Evolutionary conservation across 1,140 invertebrate species (phyloP).

Genomic region (Maconellicoccus hirsutus): DNA sequence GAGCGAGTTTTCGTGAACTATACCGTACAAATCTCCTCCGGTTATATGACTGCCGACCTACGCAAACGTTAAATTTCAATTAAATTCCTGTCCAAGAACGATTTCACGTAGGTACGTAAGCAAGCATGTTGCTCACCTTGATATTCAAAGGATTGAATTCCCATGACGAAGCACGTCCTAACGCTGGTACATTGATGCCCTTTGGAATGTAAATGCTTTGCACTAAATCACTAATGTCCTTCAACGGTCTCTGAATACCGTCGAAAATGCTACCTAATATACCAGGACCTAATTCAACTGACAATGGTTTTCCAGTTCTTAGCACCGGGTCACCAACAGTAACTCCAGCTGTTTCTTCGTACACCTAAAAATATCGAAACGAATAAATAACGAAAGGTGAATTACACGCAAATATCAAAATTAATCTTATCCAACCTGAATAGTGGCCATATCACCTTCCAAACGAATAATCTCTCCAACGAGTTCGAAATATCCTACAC

Average conservation of each 20-base stretch:
- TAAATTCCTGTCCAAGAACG: no score
- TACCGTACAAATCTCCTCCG: slow-evolving; percentile 92
- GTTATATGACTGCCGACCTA: slow-evolving; percentile 90
- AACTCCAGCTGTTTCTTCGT: slow-evolving; percentile 98
- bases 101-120: no score
- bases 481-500: slow-evolving; percentile 94
- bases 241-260: slow-evolving; percentile 96
- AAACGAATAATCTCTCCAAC: slow-evolving; percentile 99
- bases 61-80: no score
- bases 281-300: slow-evolving; percentile 97
- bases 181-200: slow-evolving; percentile 85
- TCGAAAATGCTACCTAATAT: slow-evolving; percentile 99
- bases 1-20: slow-evolving; percentile 92
- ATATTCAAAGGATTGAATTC: slow-evolving; percentile 85
- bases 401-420: not conserved
- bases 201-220: slow-evolving; percentile 98
- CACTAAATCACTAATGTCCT: slow-evolving; percentile 89
- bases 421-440: slow-evolving; percentile 53
- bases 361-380: slow-evolving; percentile 51
- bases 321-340: slow-evolving; percentile 98
- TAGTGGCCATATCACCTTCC: slow-evolving; percentile 98
- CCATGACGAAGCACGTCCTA: slow-evolving; percentile 76
- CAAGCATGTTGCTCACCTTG: slow-evolving; percentile 61
- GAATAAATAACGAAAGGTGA: not conserved
- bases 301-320: slow-evolving; percentile 93